Evolutionary conservation across 2,797 vertebrate genomes (phyloP).

Genomic region (Parauchenoglanis punctatus): DNA sequence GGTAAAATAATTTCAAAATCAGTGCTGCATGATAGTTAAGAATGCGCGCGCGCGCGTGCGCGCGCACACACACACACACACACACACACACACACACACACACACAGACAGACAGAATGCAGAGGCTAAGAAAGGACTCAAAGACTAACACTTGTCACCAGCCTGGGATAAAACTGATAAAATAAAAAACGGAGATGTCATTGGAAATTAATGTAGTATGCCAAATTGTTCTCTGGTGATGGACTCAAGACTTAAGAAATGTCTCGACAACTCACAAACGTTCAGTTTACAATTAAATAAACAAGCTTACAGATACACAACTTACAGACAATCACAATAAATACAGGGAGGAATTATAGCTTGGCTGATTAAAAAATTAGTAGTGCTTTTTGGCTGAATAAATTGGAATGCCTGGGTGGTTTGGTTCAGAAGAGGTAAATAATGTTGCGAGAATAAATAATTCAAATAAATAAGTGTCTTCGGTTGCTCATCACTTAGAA

Average conservation of each 20-base stretch:
- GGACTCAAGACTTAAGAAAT: slow-evolving; percentile 27
- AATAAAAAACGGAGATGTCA: slow-evolving; percentile 33
- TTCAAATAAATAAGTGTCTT: slow-evolving; percentile 56
- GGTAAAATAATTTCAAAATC: slow-evolving; percentile 57
- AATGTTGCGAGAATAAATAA: slow-evolving; percentile 51
- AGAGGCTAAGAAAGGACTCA: slow-evolving; percentile 48
- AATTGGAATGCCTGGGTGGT: slow-evolving; percentile 54
- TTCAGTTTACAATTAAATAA: slow-evolving; percentile 28
- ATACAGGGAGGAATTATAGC: slow-evolving; percentile 45
- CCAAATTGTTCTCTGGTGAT: slow-evolving; percentile 28
- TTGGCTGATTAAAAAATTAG: slow-evolving; percentile 49
- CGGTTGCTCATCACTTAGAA: slow-evolving; percentile 54
- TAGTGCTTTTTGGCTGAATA: slow-evolving; percentile 60
- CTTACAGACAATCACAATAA: slow-evolving; percentile 46
- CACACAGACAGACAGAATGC: slow-evolving; percentile 44
- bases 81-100: slow-evolving; percentile 53
- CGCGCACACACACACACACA: neutral
- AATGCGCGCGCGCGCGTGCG: no score
- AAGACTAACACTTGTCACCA: slow-evolving; percentile 48
- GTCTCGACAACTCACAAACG: slow-evolving; percentile 32
- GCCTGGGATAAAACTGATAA: slow-evolving; percentile 35
- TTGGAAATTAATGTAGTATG: slow-evolving; percentile 31
- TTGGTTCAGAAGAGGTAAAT: slow-evolving; percentile 50
- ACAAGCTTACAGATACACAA: slow-evolving; percentile 31
- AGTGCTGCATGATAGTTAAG: slow-evolving; percentile 57